Conservation (phyloP, 2,113 vertebrate species). For the Siniperca chuatsi region DNA sequence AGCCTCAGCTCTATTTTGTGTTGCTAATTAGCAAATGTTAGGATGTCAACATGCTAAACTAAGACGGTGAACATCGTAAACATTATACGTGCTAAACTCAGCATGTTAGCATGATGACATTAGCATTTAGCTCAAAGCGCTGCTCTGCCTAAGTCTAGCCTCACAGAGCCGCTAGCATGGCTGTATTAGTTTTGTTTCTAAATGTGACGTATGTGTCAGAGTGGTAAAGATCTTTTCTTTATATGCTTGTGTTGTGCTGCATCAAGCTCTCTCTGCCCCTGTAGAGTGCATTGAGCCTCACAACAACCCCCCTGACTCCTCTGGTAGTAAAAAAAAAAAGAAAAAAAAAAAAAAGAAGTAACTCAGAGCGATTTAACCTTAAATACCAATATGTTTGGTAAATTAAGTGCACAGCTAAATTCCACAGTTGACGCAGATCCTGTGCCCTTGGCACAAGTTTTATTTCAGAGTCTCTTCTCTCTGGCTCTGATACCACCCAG, state of each 20-base stretch:
- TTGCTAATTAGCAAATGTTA: neutral
- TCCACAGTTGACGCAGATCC: constrained; percentile 40
- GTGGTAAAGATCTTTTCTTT: neutral
- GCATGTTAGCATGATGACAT: neutral
- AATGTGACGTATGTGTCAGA: neutral
- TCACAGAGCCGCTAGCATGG: neutral
- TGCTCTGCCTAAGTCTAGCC: no score
- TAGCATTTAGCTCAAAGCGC: neutral
- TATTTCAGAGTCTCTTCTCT: constrained; percentile 35
- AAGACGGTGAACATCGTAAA: neutral
- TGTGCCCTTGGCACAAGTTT: constrained; percentile 32
- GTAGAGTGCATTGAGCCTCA: neutral
- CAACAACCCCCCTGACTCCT: neutral
- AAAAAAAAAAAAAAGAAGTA: neutral
- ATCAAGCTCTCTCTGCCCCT: neutral
- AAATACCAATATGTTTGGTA: constrained; percentile 17
- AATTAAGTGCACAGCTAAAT: constrained; percentile 11
- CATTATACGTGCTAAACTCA: neutral
- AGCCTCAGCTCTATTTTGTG: neutral
- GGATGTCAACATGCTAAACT: neutral
- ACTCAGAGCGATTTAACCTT: neutral
- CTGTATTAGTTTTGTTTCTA: neutral
- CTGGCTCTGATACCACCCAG: constrained; percentile 32
- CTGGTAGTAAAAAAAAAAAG: neutral
- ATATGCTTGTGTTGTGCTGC: neutral